Percentiles rank a stretch among this genome's conserved stretches.
Evolutionary conservation across 2,797 vertebrate species (phyloP).

Genomic region (Champsocephalus esox): DNA sequence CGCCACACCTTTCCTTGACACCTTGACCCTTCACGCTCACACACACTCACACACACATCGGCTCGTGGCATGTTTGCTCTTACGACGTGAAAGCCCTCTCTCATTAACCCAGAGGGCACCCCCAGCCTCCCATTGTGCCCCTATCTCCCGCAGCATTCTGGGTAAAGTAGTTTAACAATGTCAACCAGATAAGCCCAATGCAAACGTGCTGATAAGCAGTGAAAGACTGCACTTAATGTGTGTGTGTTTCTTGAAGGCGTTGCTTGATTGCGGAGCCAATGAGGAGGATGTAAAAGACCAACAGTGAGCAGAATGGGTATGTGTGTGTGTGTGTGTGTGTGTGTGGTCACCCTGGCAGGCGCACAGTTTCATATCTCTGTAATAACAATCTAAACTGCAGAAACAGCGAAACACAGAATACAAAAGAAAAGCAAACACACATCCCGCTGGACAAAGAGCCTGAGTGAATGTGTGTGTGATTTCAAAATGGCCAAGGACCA

Average conservation of each 20-base stretch:
- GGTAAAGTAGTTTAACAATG: slow-evolving; percentile 86
- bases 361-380: slow-evolving; percentile 70
- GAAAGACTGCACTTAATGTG: slow-evolving; percentile 82
- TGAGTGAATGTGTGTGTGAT: slow-evolving; percentile 45
- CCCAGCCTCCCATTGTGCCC: slow-evolving; percentile 77
- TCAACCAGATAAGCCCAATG: slow-evolving; percentile 82
- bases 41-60: slow-evolving; percentile 45
- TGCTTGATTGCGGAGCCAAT: slow-evolving; percentile 73
- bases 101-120: slow-evolving; percentile 82
- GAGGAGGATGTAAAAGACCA: slow-evolving; percentile 72
- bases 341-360: slow-evolving; percentile 34
- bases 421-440: slow-evolving; percentile 68
- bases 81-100: slow-evolving; percentile 73
- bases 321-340: slow-evolving; percentile 25
- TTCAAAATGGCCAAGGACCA: slow-evolving; percentile 62
- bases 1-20: slow-evolving; percentile 63
- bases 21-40: slow-evolving; percentile 59
- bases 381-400: slow-evolving; percentile 72
- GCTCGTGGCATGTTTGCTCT: slow-evolving; percentile 72
- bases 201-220: slow-evolving; percentile 83
- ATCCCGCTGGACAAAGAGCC: slow-evolving; percentile 56
- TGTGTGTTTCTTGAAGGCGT: slow-evolving; percentile 80
- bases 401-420: slow-evolving; percentile 57
- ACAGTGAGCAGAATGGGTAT: slow-evolving; percentile 49
- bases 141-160: slow-evolving; percentile 82